Evolutionary conservation across 2,888 invertebrate genomes (phyloP).

Genomic region (Acleris emargana): DNA sequence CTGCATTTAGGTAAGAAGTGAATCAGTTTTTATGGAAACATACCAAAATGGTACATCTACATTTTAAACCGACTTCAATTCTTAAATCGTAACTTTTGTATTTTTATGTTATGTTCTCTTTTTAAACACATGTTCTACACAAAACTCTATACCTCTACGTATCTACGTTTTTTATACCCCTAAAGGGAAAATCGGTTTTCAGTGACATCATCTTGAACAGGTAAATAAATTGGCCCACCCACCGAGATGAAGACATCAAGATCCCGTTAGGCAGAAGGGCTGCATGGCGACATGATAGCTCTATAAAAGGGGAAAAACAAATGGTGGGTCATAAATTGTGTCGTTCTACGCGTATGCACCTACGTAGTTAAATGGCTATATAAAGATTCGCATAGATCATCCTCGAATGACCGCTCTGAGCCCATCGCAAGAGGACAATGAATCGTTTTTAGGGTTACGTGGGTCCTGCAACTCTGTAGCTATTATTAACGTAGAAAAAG

Average conservation of each 20-base stretch:
- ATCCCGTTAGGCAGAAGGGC: slow-evolving; percentile 32
- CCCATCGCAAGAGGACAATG: slow-evolving; percentile 51
- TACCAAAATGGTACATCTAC: too few species aligned
- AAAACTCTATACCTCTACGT: background rate
- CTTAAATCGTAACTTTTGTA: too few species aligned
- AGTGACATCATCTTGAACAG: slow-evolving; percentile 10
- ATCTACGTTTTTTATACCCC: background rate
- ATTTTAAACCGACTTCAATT: too few species aligned
- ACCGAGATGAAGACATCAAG: slow-evolving; percentile 23
- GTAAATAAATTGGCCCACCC: slow-evolving; percentile 21
- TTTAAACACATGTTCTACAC: background rate
- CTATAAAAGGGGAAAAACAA: slow-evolving; percentile 42
- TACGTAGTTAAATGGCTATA: slow-evolving; percentile 61
- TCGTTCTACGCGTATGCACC: slow-evolving; percentile 58
- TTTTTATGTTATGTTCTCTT: too few species aligned
- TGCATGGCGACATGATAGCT: slow-evolving; percentile 34
- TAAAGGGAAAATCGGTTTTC: background rate
- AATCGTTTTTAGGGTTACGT: slow-evolving; percentile 56
- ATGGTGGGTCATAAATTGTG: slow-evolving; percentile 47
- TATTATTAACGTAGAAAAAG: background rate
- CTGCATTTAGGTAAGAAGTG: too few species aligned
- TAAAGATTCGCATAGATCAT: slow-evolving; percentile 73
- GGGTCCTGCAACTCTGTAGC: too few species aligned
- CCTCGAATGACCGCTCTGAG: slow-evolving; percentile 65
- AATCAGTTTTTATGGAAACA: too few species aligned